Base-by-base conservation (phyloP, 30 jellyfish, hydroid and myxozoan genomes). In the Catostylus mosaicus region DNA sequence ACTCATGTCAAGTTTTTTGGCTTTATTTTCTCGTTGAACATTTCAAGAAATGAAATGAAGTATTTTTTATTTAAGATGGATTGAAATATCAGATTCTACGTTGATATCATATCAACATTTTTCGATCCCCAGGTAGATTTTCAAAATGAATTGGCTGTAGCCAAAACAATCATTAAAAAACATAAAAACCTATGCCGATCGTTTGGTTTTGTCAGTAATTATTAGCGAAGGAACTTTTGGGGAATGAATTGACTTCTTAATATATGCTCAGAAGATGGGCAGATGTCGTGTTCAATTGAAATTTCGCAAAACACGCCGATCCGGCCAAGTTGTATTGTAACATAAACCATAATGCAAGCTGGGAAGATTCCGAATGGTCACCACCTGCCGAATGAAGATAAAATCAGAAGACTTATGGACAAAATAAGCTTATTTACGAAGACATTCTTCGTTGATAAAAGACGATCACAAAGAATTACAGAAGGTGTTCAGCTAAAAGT, bases 381-480 rank as follows among this genome's bases (percentile, higher is more conserved):
- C 6, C 71, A 59, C 37, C 71, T 59, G 71, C 71, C 71, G 19
- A n/a, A 59, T 52, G 37, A 59, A 1, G 71, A 59, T 59, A 59
- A 59, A 23, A 59, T 59, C 71, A 59, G 10, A 27, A 16, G 71
- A 59, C 20, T 59, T 59, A 26, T 3, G 40, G 71, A 59, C 10
- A 59, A 20, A 59, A 59, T 59, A 27, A 59, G 71, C 40, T 59
- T 26, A 48, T 59, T 59, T 59, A 1, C 20, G 71, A 59, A 3
- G 71, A 16, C 4, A 16, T 18, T 4, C 11, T 24, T 43, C 38
- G 1, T 20, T 27, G 38, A 27, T 59, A 59, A 59, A 59, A 8
- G 10, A 20, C 10, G 36, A 1, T 18, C 19, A 23, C 1, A 59
- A 9, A 23, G 26, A 1, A n/a, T 59, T 27, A 1, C 6, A 18